Base-by-base conservation (phyloP, 2,888 invertebrate species). In the Anodontia alba region DNA sequence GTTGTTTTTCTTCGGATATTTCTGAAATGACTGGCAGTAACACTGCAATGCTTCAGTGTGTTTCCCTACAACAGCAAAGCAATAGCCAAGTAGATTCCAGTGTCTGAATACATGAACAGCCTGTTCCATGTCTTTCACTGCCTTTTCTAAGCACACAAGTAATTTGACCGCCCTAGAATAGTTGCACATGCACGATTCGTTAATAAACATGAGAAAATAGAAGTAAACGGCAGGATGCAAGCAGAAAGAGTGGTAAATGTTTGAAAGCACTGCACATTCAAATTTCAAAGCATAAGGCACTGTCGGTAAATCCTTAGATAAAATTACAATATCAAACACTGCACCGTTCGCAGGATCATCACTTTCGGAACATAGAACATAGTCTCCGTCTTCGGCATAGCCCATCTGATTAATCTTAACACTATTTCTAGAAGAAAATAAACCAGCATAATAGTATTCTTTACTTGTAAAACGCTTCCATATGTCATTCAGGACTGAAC, bases 141-240 rank as follows among this genome's bases (percentile, higher is more conserved):
- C 10, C 20, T 54, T 36, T 49, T 67, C 38, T 12, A 78, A 46
- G 43, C n/a, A 12, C 17, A 49, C 12, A 15, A 78, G 62, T 3
- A 29, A 15, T 10, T 68, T 20, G 17, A 36, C 67, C 0, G 54
- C 33, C 10, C 10, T 0, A 33, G 23, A 15, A 7, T 15, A 0
- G 26, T 62, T 26, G 5, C 54, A 33, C 15, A 26, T 23, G 20
- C 15, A 17, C 51, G n/a, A 42, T 23, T 69, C 3, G 1, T 17
- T 38, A n/a, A 54, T 38, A 29, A 42, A 69, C 3, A 78, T 29
- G 17, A 78, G 33, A 29, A 46, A 31, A 29, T 73, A 57, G 10
- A 73, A 73, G 38, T 78, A 78, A 15, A 78, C 69, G 31, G 51
- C 49, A 17, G 78, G 78, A 42, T 73, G 78, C 20, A 73, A 31